phyloP scores from a whole-genome alignment of 2,113 vertebrate species.

The Toxostoma redivivum region DNA sequence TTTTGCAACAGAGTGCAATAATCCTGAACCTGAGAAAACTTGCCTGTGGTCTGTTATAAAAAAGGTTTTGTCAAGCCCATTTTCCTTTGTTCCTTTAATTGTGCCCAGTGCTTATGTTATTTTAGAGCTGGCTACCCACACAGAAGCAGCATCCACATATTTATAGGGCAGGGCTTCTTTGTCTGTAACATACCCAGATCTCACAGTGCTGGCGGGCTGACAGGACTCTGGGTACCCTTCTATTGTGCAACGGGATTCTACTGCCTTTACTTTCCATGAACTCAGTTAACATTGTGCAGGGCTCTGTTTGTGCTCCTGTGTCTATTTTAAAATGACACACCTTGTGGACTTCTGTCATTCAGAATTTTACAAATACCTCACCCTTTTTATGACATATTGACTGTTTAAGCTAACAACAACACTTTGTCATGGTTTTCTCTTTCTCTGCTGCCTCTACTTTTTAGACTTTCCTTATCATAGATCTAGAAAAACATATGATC shows the following conservation, averaged over 20 bases:
- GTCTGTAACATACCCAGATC: background rate
- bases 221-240: background rate
- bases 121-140: background rate
- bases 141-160: background rate
- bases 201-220: background rate
- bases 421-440: background rate
- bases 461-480: background rate
- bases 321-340: conserved; percentile 61
- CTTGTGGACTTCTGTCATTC: conserved; percentile 38
- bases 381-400: conserved; percentile 15
- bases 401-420: background rate
- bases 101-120: background rate
- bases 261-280: conserved; percentile 47
- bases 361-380: conserved; percentile 60
- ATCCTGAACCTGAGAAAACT: conserved; percentile 20
- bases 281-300: conserved; percentile 17
- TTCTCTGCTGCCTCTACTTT: background rate
- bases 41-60: background rate
- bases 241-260: conserved; percentile 48
- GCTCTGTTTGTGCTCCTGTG: conserved; percentile 3
- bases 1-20: conserved; percentile 19
- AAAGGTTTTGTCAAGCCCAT: background rate
- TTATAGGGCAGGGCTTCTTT: background rate
- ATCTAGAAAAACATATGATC: background rate
- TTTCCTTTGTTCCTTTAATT: conserved; percentile 9